A percentile compares a stretch with the other conserved stretches of the same genome.
These are phyloP conservation scores for Dicerorhinus sumatrensis DNA, from an alignment of 2,113 vertebrate genomes.

Conservation along the genomic window DNA sequence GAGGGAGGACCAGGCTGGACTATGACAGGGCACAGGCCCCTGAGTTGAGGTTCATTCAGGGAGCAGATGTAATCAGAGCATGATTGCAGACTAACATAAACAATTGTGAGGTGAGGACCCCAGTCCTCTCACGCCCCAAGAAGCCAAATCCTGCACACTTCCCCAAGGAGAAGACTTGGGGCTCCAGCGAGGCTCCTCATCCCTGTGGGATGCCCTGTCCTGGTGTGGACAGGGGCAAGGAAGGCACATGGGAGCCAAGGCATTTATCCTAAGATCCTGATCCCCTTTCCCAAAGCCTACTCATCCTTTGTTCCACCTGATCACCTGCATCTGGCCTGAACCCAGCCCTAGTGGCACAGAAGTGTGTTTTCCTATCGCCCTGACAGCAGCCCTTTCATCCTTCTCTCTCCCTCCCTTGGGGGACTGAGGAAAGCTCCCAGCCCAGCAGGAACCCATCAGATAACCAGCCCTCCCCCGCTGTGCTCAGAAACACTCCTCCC, in stretches of 20 bases:
- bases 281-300: accelerated
- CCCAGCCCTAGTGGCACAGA: background rate
- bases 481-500: background rate
- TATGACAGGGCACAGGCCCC: background rate
- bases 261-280: accelerated
- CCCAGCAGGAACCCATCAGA: background rate
- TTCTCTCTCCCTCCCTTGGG: background rate
- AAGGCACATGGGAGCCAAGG: too few relatives aligned
- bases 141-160: background rate
- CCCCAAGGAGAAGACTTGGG: background rate
- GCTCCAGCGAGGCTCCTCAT: accelerated
- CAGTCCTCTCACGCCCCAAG: accelerated
- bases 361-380: background rate
- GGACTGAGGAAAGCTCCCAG: too few relatives aligned
- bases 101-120: background rate
- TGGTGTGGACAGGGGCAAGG: background rate
- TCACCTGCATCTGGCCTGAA: background rate
- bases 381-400: background rate
- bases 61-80: accelerated
- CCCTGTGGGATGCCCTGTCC: accelerated
- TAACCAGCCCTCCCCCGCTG: background rate
- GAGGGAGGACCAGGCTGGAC: background rate
- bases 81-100: background rate
- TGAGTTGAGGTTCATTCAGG: background rate
- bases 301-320: accelerated